Percentiles rank a stretch among this genome's conserved stretches.
Conservation (phyloP, 1,140 invertebrate species). For the Chymomyza costata region DNA sequence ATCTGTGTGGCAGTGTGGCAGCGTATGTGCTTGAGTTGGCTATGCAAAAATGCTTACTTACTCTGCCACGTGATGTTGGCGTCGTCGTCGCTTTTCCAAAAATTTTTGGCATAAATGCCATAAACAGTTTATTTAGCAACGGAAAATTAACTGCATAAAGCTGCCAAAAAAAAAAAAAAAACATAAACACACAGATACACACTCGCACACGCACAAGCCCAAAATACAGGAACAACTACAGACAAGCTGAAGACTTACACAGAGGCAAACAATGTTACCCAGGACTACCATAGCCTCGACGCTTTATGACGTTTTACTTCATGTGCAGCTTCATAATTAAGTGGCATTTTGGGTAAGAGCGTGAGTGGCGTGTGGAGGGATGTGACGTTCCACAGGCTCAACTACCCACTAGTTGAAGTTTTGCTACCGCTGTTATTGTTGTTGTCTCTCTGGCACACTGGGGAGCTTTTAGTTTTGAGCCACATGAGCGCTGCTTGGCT, state of each 20-base stretch:
- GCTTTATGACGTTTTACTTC: slow-evolving; percentile 71
- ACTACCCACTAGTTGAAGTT: slow-evolving; percentile 20
- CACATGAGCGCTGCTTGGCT: no score
- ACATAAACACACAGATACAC: no score
- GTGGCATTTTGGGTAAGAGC: slow-evolving; percentile 37
- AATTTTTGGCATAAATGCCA: slow-evolving; percentile 74
- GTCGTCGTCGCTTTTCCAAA: slow-evolving; percentile 37
- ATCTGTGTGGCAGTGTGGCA: neutral
- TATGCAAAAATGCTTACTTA: slow-evolving; percentile 48
- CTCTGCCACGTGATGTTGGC: no score
- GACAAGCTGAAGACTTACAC: slow-evolving; percentile 28
- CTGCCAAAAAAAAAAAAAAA: slow-evolving; percentile 35
- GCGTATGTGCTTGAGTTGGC: slow-evolving; percentile 16
- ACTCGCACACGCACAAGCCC: no score
- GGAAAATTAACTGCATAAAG: slow-evolving; percentile 71
- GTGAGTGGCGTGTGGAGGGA: neutral
- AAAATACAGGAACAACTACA: slow-evolving; percentile 15
- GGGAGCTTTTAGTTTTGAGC: slow-evolving; percentile 70
- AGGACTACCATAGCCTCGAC: slow-evolving; percentile 51
- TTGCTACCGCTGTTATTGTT: slow-evolving; percentile 2
- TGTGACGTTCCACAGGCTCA: slow-evolving; percentile 1
- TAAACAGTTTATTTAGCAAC: slow-evolving; percentile 74
- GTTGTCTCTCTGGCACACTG: slow-evolving; percentile 41
- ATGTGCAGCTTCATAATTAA: slow-evolving; percentile 71
- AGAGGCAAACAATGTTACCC: slow-evolving; percentile 47